Conservation (phyloP, 2,797 vertebrate genomes). For the Luscinia luscinia region DNA sequence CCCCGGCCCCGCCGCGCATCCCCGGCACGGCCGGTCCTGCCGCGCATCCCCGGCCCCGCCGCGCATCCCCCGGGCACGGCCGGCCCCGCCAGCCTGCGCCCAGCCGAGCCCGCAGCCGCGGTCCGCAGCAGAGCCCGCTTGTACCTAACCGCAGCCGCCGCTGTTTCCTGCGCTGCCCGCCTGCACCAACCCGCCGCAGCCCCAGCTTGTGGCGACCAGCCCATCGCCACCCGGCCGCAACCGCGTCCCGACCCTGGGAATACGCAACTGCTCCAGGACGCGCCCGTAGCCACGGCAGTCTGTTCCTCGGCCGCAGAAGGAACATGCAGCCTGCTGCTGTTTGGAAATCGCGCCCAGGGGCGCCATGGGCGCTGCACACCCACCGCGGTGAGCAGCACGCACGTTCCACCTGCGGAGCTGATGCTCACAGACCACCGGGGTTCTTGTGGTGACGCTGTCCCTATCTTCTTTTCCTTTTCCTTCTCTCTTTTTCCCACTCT, state of each 20-base stretch:
- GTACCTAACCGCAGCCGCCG: no score
- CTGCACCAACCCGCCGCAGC: not conserved
- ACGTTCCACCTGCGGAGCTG: not conserved
- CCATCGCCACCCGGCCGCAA: no score
- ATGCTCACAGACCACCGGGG: not conserved
- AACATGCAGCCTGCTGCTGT: not conserved
- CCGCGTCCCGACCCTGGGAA: not conserved
- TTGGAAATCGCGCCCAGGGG: not conserved
- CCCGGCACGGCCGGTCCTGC: no score
- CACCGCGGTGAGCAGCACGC: not conserved
- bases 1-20: no score
- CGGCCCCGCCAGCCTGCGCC: not conserved
- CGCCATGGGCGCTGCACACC: not conserved
- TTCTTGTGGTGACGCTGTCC: not conserved
- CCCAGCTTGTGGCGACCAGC: not conserved
- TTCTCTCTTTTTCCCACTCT: not conserved
- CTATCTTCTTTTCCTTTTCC: not conserved
- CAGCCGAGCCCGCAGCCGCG: not conserved
- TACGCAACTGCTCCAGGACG: no score
- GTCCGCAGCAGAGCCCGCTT: not conserved
- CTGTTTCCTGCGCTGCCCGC: not conserved
- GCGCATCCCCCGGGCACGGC: no score
- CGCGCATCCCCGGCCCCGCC: no score
- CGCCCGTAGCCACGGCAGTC: not conserved
- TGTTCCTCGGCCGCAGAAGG: no score